Conservation (phyloP, 1,140 invertebrate genomes). For the Thalassaphorura encarpata region DNA sequence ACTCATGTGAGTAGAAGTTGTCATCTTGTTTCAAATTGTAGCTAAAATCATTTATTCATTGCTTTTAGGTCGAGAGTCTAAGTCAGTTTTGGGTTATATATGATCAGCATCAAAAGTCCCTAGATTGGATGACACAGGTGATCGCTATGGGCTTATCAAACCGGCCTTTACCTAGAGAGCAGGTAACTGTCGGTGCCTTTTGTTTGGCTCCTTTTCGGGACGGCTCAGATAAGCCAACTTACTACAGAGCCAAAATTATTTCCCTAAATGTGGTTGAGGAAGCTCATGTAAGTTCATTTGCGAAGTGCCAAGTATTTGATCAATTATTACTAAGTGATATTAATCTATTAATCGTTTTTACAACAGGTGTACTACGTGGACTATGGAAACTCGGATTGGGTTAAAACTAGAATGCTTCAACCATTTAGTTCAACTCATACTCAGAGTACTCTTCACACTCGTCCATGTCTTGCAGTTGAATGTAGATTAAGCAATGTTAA, state of each 20-base stretch:
- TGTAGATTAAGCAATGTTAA: conserved; percentile 21
- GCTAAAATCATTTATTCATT: not conserved
- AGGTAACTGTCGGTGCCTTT: conserved; percentile 7
- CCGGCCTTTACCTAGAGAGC: not conserved
- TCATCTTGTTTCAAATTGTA: not conserved
- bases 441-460: not conserved
- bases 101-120: not conserved
- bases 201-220: conserved; percentile 19
- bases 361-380: conserved; percentile 62
- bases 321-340: not conserved
- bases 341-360: not conserved
- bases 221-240: not conserved
- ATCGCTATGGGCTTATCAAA: conserved; percentile 5
- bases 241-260: conserved; percentile 26
- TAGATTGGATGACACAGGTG: not conserved
- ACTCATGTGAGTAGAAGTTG: conserved; percentile 11
- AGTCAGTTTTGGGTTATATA: conserved; percentile 28
- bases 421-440: not conserved
- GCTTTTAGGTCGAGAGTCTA: conserved; percentile 17
- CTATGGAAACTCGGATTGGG: conserved; percentile 52
- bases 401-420: conserved; percentile 6
- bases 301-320: not conserved
- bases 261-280: not conserved
- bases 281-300: conserved; percentile 8
- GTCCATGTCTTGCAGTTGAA: conserved; percentile 20